A percentile compares a stretch with the other conserved stretches of the same genome.
Conservation (phyloP, 2,113 vertebrate genomes). For the Notothenia rossii region DNA sequence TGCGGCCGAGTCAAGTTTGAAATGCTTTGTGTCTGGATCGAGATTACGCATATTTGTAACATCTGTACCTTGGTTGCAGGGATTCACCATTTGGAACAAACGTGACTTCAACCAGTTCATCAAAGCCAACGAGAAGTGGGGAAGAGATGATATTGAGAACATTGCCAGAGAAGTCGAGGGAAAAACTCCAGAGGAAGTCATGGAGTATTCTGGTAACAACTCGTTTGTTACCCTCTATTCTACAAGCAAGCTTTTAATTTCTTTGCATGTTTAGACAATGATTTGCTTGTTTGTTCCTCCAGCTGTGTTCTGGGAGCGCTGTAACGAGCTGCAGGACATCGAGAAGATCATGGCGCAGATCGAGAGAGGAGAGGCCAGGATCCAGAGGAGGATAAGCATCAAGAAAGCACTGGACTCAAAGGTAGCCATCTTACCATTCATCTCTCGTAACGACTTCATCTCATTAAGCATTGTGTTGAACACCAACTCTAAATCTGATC, state of each 20-base stretch:
- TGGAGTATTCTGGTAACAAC: slow-evolving; percentile 95
- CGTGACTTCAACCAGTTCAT: slow-evolving; percentile 99
- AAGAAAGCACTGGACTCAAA: slow-evolving; percentile 99
- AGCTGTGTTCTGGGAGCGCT: slow-evolving; percentile 99
- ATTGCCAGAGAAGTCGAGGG: slow-evolving; percentile 98
- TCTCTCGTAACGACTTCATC: neutral
- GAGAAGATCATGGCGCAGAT: slow-evolving; percentile 99
- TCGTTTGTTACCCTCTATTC: neutral
- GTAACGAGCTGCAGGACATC: slow-evolving; percentile 98
- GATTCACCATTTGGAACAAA: slow-evolving; percentile 99
- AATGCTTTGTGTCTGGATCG: neutral
- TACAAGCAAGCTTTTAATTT: neutral
- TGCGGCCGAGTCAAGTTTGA: neutral
- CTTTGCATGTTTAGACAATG: neutral
- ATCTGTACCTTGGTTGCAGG: slow-evolving; percentile 78
- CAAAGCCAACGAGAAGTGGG: slow-evolving; percentile 99
- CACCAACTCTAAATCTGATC: neutral
- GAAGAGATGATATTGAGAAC: slow-evolving; percentile 98
- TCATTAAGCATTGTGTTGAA: neutral
- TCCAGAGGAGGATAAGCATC: slow-evolving; percentile 98
- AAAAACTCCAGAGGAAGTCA: slow-evolving; percentile 98
- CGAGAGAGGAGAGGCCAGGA: slow-evolving; percentile 97
- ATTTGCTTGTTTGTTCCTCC: slow-evolving; percentile 2
- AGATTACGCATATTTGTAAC: neutral
- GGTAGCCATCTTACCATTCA: slow-evolving; percentile 75